A percentile compares a stretch with the other conserved stretches of the same genome.
Evolutionary conservation across 1,140 invertebrate genomes (phyloP).

Genomic region (Armadillidium nasatum): DNA sequence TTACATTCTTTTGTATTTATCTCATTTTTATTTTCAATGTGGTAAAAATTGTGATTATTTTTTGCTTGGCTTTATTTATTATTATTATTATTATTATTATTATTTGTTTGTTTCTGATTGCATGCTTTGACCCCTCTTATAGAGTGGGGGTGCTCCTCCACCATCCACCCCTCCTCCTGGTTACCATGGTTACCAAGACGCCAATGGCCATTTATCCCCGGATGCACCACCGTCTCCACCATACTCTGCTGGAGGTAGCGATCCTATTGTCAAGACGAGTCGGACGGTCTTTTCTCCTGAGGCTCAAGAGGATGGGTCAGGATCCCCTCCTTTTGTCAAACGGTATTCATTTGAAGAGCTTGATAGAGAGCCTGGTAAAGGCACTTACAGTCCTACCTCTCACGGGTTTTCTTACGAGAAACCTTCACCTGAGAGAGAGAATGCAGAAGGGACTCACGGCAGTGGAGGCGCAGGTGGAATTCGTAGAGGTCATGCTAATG

Average conservation of each 20-base stretch:
- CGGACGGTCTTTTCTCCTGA: slow-evolving; percentile 25
- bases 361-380: slow-evolving; percentile 32
- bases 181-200: slow-evolving; percentile 16
- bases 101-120: neutral
- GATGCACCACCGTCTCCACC: neutral
- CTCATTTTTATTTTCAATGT: too few species aligned
- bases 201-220: neutral
- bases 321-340: slow-evolving; percentile 34
- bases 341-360: slow-evolving; percentile 42
- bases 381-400: slow-evolving; percentile 27
- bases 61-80: too few species aligned
- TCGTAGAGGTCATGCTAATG: slow-evolving; percentile 30
- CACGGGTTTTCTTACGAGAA: slow-evolving; percentile 39
- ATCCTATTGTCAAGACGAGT: slow-evolving; percentile 34
- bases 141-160: slow-evolving; percentile 27
- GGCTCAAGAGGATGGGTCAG: slow-evolving; percentile 23
- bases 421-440: neutral
- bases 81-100: too few species aligned
- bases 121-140: slow-evolving; percentile 19
- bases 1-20: too few species aligned
- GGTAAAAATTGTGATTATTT: too few species aligned
- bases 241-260: slow-evolving; percentile 19
- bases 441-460: neutral
- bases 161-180: slow-evolving; percentile 33
- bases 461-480: slow-evolving; percentile 12